These are phyloP conservation scores for Erithacus rubecula DNA, from an alignment of 2,797 vertebrate species.

Conservation along the genomic window DNA sequence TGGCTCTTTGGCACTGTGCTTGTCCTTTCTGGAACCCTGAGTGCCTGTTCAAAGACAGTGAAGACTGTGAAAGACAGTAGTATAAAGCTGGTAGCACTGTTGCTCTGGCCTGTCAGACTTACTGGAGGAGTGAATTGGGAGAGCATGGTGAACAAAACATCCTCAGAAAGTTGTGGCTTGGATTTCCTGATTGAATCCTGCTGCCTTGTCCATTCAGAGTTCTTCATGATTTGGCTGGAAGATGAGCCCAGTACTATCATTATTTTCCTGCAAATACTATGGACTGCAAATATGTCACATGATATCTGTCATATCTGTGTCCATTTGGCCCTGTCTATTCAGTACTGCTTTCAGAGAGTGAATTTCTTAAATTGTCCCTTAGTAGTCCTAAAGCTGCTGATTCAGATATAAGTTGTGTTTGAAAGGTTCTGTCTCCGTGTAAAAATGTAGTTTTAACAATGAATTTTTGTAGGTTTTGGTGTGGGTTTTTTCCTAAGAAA, in stretches of 20 bases:
- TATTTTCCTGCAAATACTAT: background rate
- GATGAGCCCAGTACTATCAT: background rate
- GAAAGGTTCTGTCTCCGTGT: background rate
- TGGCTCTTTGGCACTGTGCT: background rate
- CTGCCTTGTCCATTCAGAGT: background rate
- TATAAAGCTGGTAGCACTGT: background rate
- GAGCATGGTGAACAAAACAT: background rate
- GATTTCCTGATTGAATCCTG: background rate
- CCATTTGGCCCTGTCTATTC: background rate
- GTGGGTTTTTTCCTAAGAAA: background rate
- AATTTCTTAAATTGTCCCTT: background rate
- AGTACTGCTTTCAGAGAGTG: background rate
- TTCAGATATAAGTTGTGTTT: background rate
- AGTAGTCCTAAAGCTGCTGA: background rate
- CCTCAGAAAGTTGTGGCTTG: background rate
- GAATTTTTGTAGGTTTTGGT: background rate
- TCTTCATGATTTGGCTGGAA: background rate
- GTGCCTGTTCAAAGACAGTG: background rate
- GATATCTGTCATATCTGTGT: background rate
- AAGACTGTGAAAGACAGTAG: background rate
- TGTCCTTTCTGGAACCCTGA: background rate
- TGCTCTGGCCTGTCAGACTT: accelerated
- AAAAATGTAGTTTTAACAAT: background rate
- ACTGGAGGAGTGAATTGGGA: background rate
- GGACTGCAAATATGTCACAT: background rate